Conservation (phyloP, 2,888 invertebrate genomes). For the Coelinius sp. region DNA sequence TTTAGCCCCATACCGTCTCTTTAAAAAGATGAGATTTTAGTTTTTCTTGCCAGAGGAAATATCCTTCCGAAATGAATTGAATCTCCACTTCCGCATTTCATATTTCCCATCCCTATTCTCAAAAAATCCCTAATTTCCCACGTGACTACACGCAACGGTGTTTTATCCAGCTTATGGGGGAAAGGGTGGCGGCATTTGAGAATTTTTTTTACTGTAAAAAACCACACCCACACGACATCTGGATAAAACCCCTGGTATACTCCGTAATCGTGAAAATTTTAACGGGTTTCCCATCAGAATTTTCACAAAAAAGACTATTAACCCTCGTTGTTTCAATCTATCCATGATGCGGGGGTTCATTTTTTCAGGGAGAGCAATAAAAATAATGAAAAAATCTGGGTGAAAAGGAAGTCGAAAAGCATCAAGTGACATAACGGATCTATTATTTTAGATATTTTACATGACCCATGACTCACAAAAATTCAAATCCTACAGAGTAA, state of each 20-base stretch:
- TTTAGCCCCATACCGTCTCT: not conserved
- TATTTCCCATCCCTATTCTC: conserved; percentile 3
- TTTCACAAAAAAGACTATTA: conserved; percentile 7
- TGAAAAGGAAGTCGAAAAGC: conserved; percentile 6
- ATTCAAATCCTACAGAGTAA: no score
- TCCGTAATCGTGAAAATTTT: conserved; percentile 43
- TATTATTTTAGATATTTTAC: no score
- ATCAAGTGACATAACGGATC: no score
- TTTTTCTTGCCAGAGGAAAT: conserved; percentile 28
- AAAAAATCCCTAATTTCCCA: conserved; percentile 9
- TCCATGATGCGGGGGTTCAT: not conserved
- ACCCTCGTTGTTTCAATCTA: not conserved
- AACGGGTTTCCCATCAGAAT: conserved; percentile 37
- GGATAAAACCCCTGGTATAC: conserved; percentile 19
- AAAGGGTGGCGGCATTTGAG: conserved; percentile 15
- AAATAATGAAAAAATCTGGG: not conserved
- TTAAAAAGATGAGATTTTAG: not conserved
- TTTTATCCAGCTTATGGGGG: conserved; percentile 6
- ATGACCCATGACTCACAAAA: no score
- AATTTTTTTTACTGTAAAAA: conserved; percentile 3
- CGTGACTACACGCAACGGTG: conserved; percentile 29
- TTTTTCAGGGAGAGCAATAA: not conserved
- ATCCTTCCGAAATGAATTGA: conserved; percentile 53
- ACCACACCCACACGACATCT: conserved; percentile 13
- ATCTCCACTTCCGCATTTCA: conserved; percentile 59